A percentile compares a stretch with the other conserved stretches of the same genome.
Evolutionary conservation across 2,888 invertebrate genomes (phyloP).

Genomic region (Drosophila robusta): DNA sequence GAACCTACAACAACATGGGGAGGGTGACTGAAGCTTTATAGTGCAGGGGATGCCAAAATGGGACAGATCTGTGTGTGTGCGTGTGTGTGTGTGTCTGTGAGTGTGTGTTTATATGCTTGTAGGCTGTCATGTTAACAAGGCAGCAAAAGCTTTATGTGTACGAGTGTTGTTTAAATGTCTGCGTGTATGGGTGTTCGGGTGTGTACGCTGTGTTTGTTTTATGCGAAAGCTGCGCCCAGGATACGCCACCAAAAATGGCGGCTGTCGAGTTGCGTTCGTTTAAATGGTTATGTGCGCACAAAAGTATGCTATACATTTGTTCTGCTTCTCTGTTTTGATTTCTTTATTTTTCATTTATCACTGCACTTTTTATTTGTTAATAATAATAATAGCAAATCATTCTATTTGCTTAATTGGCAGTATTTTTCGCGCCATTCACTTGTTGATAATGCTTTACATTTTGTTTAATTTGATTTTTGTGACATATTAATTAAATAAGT

Average conservation of each 20-base stretch:
- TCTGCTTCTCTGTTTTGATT: constrained; percentile 25
- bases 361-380: constrained; percentile 52
- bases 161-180: constrained; percentile 15
- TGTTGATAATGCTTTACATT: constrained; percentile 18
- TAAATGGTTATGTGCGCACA: constrained; percentile 59
- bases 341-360: constrained; percentile 35
- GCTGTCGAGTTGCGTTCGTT: constrained; percentile 43
- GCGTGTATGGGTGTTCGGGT: constrained; percentile 49
- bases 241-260: constrained; percentile 56
- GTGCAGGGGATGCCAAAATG: constrained; percentile 49
- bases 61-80: constrained; percentile 34
- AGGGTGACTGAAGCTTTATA: constrained; percentile 13
- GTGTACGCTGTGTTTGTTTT: constrained; percentile 35
- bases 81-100: constrained; percentile 25
- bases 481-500: constrained; percentile 46
- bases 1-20: constrained; percentile 42
- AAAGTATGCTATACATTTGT: constrained; percentile 58
- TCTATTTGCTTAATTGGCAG: too few relatives aligned
- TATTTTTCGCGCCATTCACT: too few relatives aligned
- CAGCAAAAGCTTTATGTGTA: constrained; percentile 61
- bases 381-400: constrained; percentile 49
- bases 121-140: constrained; percentile 81
- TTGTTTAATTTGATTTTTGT: constrained; percentile 39
- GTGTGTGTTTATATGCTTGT: constrained; percentile 76
- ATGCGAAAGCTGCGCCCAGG: constrained; percentile 69